Base-by-base conservation (phyloP, 2,888 invertebrate genomes). In the Hypselothyrea guttata region DNA sequence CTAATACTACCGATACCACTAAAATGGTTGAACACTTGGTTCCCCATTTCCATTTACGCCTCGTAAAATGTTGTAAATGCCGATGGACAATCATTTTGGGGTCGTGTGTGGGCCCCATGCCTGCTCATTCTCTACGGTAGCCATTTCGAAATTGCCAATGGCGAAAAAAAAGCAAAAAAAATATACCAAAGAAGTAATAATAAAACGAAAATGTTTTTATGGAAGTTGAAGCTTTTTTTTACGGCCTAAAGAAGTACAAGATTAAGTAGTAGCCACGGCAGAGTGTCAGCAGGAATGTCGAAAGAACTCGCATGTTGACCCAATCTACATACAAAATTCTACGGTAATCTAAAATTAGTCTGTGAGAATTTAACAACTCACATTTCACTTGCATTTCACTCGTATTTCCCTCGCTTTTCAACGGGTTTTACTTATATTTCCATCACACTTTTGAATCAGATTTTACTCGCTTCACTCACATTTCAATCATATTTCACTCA, bases 291-390 rank as follows among this genome's bases (percentile, higher is more conserved):
- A 22, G 37, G 37, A 37, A 44, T 42, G 46, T 40, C 40, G 46
- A 11, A 9, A 37, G 18, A 15, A 27, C 33, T 37, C 28, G 15
- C 16, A 8, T n/a, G 35, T 57, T 51, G 73, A 84, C 77, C 77
- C 78, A 76, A 77, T 84, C 55, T 64, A 33, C 71, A 70, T 77
- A 84, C 71, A 70, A 74, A 84, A 67, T 64, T 70, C 56, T 76
- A 18, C 62, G 48, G 65, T 60, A 59, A 63, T 55, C 63, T 62
- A 70, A 81, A 76, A 79, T 75, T 75, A 61, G n/a, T n/a, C n/a
- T n/a, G n/a, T n/a, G n/a, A 37, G 63, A 81, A 81, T 84, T 77
- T 70, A 77, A n/a, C n/a, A n/a, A n/a, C n/a, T n/a, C 74, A 70
- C 59, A 42, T 40, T 38, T 27, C 52, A 51, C 51, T 57, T 55